These are phyloP conservation scores for Morpho deidamia DNA, from an alignment of 2,888 invertebrate species.

Conservation along the genomic window DNA sequence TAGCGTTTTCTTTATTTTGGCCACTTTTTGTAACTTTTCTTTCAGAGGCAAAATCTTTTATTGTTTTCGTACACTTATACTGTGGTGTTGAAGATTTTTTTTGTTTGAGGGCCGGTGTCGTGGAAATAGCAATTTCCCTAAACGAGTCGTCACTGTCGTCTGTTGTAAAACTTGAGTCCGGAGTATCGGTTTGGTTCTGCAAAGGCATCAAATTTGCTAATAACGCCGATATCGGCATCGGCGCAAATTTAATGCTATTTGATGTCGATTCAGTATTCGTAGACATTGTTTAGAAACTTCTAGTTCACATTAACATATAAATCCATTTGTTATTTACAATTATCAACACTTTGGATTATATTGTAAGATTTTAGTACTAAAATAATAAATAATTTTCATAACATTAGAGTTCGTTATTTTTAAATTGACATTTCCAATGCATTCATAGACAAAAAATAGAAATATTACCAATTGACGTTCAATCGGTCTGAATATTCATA, in stretches of 20 bases:
- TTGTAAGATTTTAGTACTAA: too few relatives aligned
- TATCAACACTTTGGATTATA: not conserved
- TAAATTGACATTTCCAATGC: too few relatives aligned
- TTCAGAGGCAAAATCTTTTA: conserved; percentile 47
- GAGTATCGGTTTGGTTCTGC: conserved; percentile 42
- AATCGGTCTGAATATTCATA: too few relatives aligned
- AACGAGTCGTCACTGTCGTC: conserved; percentile 60
- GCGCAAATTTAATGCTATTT: conserved; percentile 63
- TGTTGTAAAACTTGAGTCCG: conserved; percentile 50
- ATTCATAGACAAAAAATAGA: too few relatives aligned
- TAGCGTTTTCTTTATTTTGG: conserved; percentile 51
- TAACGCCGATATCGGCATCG: conserved; percentile 68
- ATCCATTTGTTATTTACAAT: not conserved
- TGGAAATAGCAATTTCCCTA: conserved; percentile 38
- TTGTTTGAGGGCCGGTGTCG: conserved; percentile 37
- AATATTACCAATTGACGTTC: too few relatives aligned
- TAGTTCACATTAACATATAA: conserved; percentile 4
- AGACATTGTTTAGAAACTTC: conserved; percentile 39
- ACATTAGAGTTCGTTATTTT: too few relatives aligned
- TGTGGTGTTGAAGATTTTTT: conserved; percentile 44
- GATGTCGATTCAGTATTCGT: conserved; percentile 57
- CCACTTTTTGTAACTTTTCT: conserved; percentile 40
- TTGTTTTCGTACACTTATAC: conserved; percentile 37
- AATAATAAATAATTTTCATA: too few relatives aligned
- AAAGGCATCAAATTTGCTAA: conserved; percentile 59